phyloP scores from a whole-genome alignment of 1,140 invertebrate genomes.

The Mycetomoellerius zeteki region DNA sequence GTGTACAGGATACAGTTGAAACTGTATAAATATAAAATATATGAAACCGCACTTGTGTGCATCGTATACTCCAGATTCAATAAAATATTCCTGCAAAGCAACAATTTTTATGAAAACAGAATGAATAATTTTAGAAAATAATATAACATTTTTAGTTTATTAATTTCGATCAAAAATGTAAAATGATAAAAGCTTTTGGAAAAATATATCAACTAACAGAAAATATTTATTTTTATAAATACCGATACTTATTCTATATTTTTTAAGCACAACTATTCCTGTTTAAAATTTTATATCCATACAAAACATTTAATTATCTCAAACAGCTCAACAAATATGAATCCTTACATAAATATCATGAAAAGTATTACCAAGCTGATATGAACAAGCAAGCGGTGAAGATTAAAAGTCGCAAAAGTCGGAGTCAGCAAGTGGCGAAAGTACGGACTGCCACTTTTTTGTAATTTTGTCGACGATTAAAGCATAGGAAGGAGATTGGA shows the following conservation, averaged over 20 bases:
- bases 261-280: not conserved
- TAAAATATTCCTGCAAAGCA: constrained; percentile 18
- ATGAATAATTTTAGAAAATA: constrained; percentile 14
- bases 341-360: constrained; percentile 58
- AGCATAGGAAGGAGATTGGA: constrained; percentile 31
- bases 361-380: constrained; percentile 42
- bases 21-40: constrained; percentile 35
- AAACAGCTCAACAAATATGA: constrained; percentile 27
- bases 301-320: not conserved
- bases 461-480: constrained; percentile 59
- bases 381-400: constrained; percentile 14
- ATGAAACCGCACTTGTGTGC: not conserved
- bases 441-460: constrained; percentile 68
- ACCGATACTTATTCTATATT: not conserved
- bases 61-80: constrained; percentile 13
- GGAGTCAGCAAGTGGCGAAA: constrained; percentile 68
- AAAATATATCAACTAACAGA: not conserved
- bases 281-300: not conserved
- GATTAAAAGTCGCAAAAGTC: constrained; percentile 72
- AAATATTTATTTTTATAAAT: not conserved
- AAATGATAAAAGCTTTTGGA: not conserved
- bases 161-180: not conserved
- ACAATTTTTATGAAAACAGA: not conserved
- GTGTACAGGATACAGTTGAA: constrained; percentile 3
- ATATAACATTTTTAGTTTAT: not conserved